Evolutionary conservation across 2,113 vertebrate genomes (phyloP).

Genomic region (Gadus chalcogrammus): DNA sequence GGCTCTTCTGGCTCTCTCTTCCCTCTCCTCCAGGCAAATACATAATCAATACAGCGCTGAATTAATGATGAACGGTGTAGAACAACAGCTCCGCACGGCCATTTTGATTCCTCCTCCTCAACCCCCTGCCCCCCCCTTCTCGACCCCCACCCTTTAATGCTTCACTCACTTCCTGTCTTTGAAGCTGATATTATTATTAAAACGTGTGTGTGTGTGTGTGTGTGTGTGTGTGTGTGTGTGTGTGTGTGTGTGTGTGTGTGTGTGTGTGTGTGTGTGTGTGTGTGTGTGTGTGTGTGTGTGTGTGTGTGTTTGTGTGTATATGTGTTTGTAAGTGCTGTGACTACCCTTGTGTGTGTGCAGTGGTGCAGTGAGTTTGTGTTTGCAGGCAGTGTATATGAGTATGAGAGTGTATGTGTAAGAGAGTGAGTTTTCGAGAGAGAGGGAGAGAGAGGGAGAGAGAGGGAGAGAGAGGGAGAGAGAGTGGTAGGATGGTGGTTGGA

Average conservation of each 20-base stretch:
- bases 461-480: no score
- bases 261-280: neutral
- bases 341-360: conserved; percentile 2
- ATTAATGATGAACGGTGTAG: conserved; percentile 76
- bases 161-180: conserved; percentile 45
- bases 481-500: no score
- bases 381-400: no score
- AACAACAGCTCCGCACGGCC: conserved; percentile 56
- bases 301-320: neutral
- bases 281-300: conserved; percentile 8
- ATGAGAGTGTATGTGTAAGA: no score
- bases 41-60: conserved; percentile 69
- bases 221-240: conserved; percentile 10
- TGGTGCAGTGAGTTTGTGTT: no score
- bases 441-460: no score
- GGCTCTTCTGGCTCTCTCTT: conserved; percentile 19
- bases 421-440: no score
- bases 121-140: no score
- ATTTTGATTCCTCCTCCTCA: conserved; percentile 39
- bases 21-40: conserved; percentile 55
- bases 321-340: neutral
- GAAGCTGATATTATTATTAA: neutral
- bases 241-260: no score
- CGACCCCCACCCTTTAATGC: conserved; percentile 23
- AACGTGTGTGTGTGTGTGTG: conserved; percentile 9